These are phyloP conservation scores for Bufo gargarizans DNA, from an alignment of 2,113 vertebrate species.

Conservation along the genomic window DNA sequence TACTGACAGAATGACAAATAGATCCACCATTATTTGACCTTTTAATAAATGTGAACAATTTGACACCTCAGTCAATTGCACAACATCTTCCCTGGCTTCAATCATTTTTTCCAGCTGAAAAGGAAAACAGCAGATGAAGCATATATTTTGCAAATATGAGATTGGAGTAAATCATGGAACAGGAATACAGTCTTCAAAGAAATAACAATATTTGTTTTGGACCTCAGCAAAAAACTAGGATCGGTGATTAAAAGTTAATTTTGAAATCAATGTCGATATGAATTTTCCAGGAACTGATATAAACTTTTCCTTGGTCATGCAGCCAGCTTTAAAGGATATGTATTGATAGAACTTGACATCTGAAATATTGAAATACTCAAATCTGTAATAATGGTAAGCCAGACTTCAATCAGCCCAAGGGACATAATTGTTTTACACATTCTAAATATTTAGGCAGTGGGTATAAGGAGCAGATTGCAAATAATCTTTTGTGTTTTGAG, in stretches of 20 bases:
- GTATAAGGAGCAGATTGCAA: background rate
- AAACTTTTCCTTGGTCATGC: slow-evolving; percentile 1
- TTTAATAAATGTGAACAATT: background rate
- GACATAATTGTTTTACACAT: slow-evolving; percentile 10
- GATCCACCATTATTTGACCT: slow-evolving; percentile 5
- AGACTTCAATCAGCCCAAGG: background rate
- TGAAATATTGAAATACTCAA: background rate
- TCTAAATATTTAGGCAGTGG: slow-evolving; percentile 25
- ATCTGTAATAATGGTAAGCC: slow-evolving; percentile 23
- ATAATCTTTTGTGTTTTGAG: background rate
- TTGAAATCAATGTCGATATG: slow-evolving; percentile 32
- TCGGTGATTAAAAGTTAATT: slow-evolving; percentile 25
- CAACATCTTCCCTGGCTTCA: background rate
- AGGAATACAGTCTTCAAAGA: slow-evolving; percentile 4
- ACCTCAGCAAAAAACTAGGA: background rate
- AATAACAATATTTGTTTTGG: slow-evolving; percentile 47
- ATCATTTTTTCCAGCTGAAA: background rate
- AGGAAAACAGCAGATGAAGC: background rate
- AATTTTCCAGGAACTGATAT: slow-evolving; percentile 28
- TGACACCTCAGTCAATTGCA: background rate
- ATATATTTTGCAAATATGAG: slow-evolving; percentile 19
- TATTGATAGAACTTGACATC: background rate
- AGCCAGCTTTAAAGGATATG: slow-evolving; percentile 16
- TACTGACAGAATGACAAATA: background rate
- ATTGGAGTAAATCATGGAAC: background rate